Evolutionary conservation across 2,797 vertebrate species (phyloP), one percentile per base, ranked within the genome.

Genomic region (Pantherophis alleghaniensis): DNA sequence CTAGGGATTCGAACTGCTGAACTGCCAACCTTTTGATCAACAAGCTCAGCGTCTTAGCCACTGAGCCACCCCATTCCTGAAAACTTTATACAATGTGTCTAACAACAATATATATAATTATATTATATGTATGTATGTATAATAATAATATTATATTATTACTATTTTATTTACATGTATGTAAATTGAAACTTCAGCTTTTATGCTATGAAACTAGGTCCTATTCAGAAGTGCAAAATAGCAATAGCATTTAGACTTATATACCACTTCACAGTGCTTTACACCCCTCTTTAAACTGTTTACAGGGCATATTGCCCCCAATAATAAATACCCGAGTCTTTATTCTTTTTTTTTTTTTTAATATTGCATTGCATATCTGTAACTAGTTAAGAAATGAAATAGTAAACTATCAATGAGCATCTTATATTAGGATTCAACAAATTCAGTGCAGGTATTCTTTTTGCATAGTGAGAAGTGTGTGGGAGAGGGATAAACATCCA

Each of bases 321-420:
- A 24, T 24, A 24, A 60, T 51, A 61, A 60, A 26, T 53, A 86
- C 37, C 32, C 42, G 11, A 59, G 57, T 42, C 93, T 94, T 24
- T 16, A 32, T 88, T 95, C 91, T 42, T 91, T 60, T 83, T 89
- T 32, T 37, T 37, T 37, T 42, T 42, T 89, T 92, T 86, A 11
- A 16, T 11, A 87, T 24, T 42, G 42, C 93, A 57, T 42, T 95
- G 92, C 90, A 42, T 93, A n/a, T 55, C 93, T n/a, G 13, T 86
- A 90, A 91, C 60, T 42, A 94, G 95, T 95, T 94, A 96, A 95
- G 87, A 61, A 95, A 95, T 94, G 37, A 55, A 93, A 94, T 91
- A 87, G 11, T 94, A 94, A 93, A 16, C 57, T n/a, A 69, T 51
- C 26, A 69, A 32, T 12, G 57, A 89, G 9, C 0, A 11, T 90